Evolutionary conservation across 2,797 vertebrate genomes (phyloP), one percentile per base, ranked within the genome.

Genomic region (Channa striata): DNA sequence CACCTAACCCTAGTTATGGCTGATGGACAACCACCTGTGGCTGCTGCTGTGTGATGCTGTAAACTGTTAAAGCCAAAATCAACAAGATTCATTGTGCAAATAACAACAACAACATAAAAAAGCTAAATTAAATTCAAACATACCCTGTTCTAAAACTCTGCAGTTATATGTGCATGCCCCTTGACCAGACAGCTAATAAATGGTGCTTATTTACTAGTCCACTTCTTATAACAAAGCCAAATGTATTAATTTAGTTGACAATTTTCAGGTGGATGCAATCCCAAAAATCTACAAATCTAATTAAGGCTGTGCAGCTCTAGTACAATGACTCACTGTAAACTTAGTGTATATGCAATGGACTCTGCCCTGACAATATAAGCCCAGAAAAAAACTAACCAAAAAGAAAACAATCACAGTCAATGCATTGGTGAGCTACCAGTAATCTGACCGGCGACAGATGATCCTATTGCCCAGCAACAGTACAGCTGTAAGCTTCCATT

Each of bases 371-470:
- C 20, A 25, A 16, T 23, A 68, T 21, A 46, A 68, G 33, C 34
- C 48, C n/a, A 34, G 21, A 30, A 30, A 6, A 30, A 30, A 30
- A 30, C 4, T 37, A 59, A 59, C n/a, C 49, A 68, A 30, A 48
- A 66, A 64, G 25, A 59, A 78, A 70, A 71, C 48, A 72, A 75
- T 48, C 51, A 61, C 44, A 37, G 51, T n/a, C 59, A 33, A 52
- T 4, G n/a, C 53, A 53, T 14, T 73, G 69, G 58, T 34, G 66
- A 64, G 68, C 72, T 1, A 68, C 68, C 65, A 76, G 81, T 89
- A 91, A 92, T 90, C 85, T 85, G 81, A 90, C 77, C 83, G 81
- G 81, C 76, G 84, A 81, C 85, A 86, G 89, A 91, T 93, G 86
- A 92, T 86, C 82, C 40, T 61, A 85, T 84, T 86, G 83, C 89